Base-by-base conservation (phyloP, 2,113 vertebrate species). In the Corynorhinus townsendii region DNA sequence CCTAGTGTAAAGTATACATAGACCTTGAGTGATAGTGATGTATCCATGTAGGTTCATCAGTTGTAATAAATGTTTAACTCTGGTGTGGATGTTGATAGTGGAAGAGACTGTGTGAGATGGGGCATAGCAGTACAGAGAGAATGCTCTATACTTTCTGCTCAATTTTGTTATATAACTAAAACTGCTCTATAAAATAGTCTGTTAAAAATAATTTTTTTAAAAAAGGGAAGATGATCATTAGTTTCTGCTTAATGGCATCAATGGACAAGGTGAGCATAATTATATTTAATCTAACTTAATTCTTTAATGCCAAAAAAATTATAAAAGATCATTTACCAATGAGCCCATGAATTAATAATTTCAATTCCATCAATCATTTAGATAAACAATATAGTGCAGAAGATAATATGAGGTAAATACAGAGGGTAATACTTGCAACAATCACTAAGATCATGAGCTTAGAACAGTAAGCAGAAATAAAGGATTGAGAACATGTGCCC, bases 241-340 rank as follows among this genome's bases (percentile, higher is more conserved):
- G 43, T 85, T 85, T 96, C 33, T 84, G 69, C 30, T 91, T 79
- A 91, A 77, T 35, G 52, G 66, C 6, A 84, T 56, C 40, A 89
- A 2, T 5, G 76, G 82, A 38, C 26, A 96, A 91, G 47, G 24
- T 77, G 54, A 89, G 5, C 15, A 66, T 40, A 84, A 89, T 77
- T 79, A 49, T 66, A 68, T 91, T 93, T 93, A 91, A 85, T 77
- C 52, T 62, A 90, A 66, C 76, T 28, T 22, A 88, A 75, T 52
- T 76, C 11, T 95, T 83, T 47, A 94, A 79, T 89, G 64, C 15
- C 56, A 24, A 52, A 92, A 38, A 33, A 35, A 59, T 75, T 88
- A 89, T 69, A 94, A 71, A 94, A 91, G 33, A 30, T 38, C 22
- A 83, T 86, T 95, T 69, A 84, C 30, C 17, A 94, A 45, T 73